These are phyloP conservation scores for Nyctibius bracteatus DNA, from an alignment of 2,113 vertebrate species.

Conservation along the genomic window DNA sequence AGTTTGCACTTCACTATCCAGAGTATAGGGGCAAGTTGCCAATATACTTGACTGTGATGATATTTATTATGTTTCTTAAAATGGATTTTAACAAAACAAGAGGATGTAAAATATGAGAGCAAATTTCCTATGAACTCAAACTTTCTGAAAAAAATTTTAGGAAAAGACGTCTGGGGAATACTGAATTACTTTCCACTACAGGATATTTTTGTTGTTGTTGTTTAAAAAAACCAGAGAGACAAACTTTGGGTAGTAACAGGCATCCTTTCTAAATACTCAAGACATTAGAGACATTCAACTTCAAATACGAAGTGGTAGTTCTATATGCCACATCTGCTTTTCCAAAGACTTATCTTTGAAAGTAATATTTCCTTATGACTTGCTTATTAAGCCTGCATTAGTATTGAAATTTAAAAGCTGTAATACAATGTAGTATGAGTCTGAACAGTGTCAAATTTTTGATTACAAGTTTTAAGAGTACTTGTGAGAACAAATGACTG, in stretches of 20 bases:
- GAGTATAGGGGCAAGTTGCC: not conserved
- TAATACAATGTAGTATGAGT: not conserved
- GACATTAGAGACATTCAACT: not conserved
- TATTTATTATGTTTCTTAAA: not conserved
- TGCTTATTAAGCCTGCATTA: not conserved
- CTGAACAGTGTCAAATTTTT: not conserved
- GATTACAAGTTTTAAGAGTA: not conserved
- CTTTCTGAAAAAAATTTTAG: not conserved
- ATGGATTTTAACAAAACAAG: not conserved
- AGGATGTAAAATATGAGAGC: not conserved
- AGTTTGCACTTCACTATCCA: not conserved
- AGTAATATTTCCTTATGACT: not conserved
- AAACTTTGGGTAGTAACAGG: not conserved
- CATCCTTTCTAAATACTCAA: not conserved
- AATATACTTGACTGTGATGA: not conserved
- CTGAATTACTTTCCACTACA: not conserved
- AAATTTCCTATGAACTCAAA: not conserved
- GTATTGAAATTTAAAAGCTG: not conserved
- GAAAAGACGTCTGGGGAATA: not conserved
- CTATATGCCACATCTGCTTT: not conserved
- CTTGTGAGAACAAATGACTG: not conserved
- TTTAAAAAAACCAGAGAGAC: not conserved
- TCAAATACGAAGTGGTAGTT: not conserved
- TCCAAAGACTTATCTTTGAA: not conserved
- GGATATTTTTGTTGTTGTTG: not conserved